Percentiles rank a stretch among this genome's conserved stretches.
phyloP scores from a whole-genome alignment of 2,888 invertebrate genomes.

The Dyspetes luteomarginatus region DNA sequence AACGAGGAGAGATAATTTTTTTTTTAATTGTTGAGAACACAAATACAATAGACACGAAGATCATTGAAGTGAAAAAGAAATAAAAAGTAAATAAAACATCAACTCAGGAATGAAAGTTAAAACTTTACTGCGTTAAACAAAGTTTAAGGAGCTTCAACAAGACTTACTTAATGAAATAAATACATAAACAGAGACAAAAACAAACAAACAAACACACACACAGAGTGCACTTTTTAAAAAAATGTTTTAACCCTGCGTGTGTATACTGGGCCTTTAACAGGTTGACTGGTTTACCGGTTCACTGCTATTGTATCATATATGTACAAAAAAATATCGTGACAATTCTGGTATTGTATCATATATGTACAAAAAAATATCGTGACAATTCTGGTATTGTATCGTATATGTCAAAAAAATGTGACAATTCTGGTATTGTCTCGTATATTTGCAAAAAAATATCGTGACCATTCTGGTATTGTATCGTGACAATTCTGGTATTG shows the following conservation, averaged over 20 bases:
- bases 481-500: too few species aligned
- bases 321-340: too few species aligned
- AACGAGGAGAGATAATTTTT: conserved; percentile 43
- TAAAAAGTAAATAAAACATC: conserved; percentile 35
- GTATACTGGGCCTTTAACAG: too few species aligned
- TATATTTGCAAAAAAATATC: too few species aligned
- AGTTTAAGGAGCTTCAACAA: conserved; percentile 1
- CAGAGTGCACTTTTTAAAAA: conserved; percentile 48
- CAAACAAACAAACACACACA: neutral
- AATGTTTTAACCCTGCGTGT: conserved; percentile 61
- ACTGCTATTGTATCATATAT: too few species aligned
- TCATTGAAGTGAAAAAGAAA: conserved; percentile 9
- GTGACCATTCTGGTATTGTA: too few species aligned
- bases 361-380: too few species aligned
- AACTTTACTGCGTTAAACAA: neutral
- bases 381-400: too few species aligned
- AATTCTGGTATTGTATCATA: too few species aligned
- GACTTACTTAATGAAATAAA: neutral
- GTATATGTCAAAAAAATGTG: too few species aligned
- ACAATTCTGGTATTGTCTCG: too few species aligned
- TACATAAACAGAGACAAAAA: neutral
- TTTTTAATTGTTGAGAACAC: conserved; percentile 41
- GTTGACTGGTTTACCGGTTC: too few species aligned
- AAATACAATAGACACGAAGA: conserved; percentile 9
- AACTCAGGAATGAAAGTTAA: conserved; percentile 54